Evolutionary conservation across 2,797 vertebrate species (phyloP).

Genomic region (Crypturellus tataupa): DNA sequence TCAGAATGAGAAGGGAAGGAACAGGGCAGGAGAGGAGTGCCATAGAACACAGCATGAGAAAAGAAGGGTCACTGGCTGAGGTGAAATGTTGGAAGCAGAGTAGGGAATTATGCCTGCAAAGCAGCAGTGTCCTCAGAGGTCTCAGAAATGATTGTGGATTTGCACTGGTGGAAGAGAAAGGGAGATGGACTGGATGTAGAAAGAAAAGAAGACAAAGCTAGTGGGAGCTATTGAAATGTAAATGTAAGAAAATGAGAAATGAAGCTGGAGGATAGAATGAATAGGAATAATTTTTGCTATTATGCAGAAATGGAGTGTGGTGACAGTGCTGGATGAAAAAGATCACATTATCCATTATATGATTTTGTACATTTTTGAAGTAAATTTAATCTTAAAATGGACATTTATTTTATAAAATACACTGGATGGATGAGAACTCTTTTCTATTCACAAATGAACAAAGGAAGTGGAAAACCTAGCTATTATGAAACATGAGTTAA

Average conservation of each 20-base stretch:
- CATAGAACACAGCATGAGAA: neutral
- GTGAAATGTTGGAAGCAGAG: neutral
- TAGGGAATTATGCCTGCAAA: neutral
- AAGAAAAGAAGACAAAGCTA: constrained; percentile 18
- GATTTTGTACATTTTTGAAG: neutral
- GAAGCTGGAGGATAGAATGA: neutral
- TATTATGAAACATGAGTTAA: neutral
- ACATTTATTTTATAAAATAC: neutral
- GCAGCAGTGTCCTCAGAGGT: neutral
- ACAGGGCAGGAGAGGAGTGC: neutral
- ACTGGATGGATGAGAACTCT: neutral
- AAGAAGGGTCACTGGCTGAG: neutral
- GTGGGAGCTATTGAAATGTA: constrained; percentile 37
- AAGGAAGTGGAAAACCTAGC: neutral
- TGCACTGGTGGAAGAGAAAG: neutral
- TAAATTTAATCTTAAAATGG: neutral
- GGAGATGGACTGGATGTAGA: neutral
- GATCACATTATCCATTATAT: constrained; percentile 6
- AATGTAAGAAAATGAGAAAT: constrained; percentile 9
- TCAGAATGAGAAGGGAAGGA: neutral
- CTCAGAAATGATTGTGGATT: neutral
- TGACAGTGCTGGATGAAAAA: constrained; percentile 13
- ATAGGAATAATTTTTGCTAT: constrained; percentile 1
- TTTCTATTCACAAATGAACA: neutral
- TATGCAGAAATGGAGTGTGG: neutral